A percentile compares a stretch with the other conserved stretches of the same genome.
These are phyloP conservation scores for Kryptolebias marmoratus DNA, from an alignment of 2,113 vertebrate genomes.

Conservation along the genomic window DNA sequence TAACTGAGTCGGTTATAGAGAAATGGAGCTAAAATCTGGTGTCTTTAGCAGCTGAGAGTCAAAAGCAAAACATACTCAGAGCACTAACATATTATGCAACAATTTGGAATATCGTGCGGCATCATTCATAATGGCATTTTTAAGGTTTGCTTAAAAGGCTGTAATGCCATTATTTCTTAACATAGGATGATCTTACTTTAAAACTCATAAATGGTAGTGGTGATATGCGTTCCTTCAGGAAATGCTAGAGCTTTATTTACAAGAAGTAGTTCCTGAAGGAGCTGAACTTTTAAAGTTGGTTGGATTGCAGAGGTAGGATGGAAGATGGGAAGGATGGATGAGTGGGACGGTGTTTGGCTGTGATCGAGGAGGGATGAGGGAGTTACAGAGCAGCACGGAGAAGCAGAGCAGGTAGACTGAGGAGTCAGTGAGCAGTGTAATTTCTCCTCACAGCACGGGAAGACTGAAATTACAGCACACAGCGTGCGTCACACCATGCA, in stretches of 20 bases:
- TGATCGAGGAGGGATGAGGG: conserved; percentile 13
- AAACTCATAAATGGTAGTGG: background rate
- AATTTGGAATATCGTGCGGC: too few species aligned
- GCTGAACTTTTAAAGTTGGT: background rate
- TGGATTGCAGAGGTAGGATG: background rate
- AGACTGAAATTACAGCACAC: conserved; percentile 75
- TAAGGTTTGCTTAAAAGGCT: too few species aligned
- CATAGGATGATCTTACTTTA: too few species aligned
- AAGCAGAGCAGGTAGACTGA: conserved; percentile 54
- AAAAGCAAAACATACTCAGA: too few species aligned
- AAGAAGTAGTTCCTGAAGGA: background rate
- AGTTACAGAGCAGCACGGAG: conserved; percentile 11
- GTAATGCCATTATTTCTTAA: too few species aligned
- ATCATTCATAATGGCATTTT: too few species aligned
- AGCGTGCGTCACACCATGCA: conserved; percentile 51
- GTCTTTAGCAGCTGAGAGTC: too few species aligned
- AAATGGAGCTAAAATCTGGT: too few species aligned
- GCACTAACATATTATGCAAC: too few species aligned
- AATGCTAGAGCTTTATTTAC: background rate
- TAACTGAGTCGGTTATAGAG: too few species aligned
- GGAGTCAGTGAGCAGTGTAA: conserved; percentile 73
- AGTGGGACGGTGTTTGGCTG: conserved; percentile 3
- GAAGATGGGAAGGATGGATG: background rate
- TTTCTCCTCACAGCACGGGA: conserved; percentile 75
- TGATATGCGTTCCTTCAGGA: background rate